Evolutionary conservation across 2,888 invertebrate species (phyloP).

Genomic region (Biston betularia): DNA sequence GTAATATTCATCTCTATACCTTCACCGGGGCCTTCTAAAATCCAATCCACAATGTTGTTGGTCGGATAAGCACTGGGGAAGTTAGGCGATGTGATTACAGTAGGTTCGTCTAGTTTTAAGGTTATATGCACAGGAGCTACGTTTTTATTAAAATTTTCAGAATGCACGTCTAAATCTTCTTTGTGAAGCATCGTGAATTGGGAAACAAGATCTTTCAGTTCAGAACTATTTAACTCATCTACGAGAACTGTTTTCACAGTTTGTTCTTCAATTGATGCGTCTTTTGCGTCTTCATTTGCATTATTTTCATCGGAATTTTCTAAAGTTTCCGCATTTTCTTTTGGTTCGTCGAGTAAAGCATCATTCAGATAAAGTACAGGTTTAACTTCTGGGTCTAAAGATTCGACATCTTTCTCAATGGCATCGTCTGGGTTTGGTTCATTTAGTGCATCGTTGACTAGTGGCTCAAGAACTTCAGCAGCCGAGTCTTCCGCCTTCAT

Average conservation of each 20-base stretch:
- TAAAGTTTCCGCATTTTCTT: conserved; percentile 34
- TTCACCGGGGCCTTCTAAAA: conserved; percentile 69
- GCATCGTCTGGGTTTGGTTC: conserved; percentile 42
- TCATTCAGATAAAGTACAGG: conserved; percentile 56
- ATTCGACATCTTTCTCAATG: conserved; percentile 35
- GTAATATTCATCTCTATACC: conserved; percentile 79
- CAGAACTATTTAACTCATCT: conserved; percentile 53
- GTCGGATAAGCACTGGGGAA: conserved; percentile 68
- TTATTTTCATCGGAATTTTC: conserved; percentile 26
- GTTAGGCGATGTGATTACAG: conserved; percentile 64
- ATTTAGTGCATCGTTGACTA: conserved; percentile 35
- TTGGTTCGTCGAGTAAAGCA: conserved; percentile 52
- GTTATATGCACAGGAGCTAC: conserved; percentile 54
- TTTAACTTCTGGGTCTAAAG: conserved; percentile 22
- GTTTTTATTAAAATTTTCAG: conserved; percentile 49
- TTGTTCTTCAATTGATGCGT: conserved; percentile 6
- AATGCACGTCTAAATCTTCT: conserved; percentile 55
- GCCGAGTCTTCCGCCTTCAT: conserved; percentile 33
- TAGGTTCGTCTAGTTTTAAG: conserved; percentile 58
- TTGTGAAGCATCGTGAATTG: conserved; percentile 55
- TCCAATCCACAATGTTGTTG: conserved; percentile 68
- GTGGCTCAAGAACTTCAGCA: conserved; percentile 20
- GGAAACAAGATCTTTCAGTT: conserved; percentile 55
- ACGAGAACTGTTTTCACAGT: conserved; percentile 34
- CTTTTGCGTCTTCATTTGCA: conserved; percentile 16